Base-by-base conservation (phyloP, 2,113 vertebrate species). In the Eolophus roseicapilla region DNA sequence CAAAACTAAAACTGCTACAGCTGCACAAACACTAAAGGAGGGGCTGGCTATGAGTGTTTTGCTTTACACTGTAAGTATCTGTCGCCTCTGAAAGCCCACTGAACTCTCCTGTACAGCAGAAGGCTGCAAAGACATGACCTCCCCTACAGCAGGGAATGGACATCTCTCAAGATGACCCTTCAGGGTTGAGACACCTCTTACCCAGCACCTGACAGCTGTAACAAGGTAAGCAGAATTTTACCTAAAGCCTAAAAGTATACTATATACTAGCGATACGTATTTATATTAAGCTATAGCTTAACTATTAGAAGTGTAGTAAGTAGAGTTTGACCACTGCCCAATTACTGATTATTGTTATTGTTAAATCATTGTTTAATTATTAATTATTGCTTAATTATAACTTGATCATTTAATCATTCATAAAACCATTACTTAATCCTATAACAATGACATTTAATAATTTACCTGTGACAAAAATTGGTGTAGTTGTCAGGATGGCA, bases 51-150 rank as follows among this genome's bases (percentile, higher is more conserved):
- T 0, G 1, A 31, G 10, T 35, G 21, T 11, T 28, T 18, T 24
- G 21, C 33, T 65, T 71, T 11, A 59, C 2, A 2, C 23, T 39
- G 5, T 3, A 57, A 29, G 2, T 13, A 46, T 3, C 10, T 33
- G 47, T 5, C 50, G 41, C 16, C 10, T 11, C 17, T 5, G 21
- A 0, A 1, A 21, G 57, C 43, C 17, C 43, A 44, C 0, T 20
- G 15, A 43, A 16, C 25, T 19, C 13, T 77, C 11, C 43, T 9
- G 37, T 9, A 17, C 5, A n/a, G 13, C 37, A 39, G 15, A 33
- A 35, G 17, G 29, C 39, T 47, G 21, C 35, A 10, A 21, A 33
- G 46, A 15, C 12, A 17, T 23, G 17, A 33, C 10, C 31, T 46
- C 43, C 35, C 6, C 50, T 27, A 7, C 0, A 46, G 19, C 44